phyloP scores from a whole-genome alignment of 2,113 vertebrate species.

The Hystrix cristata region DNA sequence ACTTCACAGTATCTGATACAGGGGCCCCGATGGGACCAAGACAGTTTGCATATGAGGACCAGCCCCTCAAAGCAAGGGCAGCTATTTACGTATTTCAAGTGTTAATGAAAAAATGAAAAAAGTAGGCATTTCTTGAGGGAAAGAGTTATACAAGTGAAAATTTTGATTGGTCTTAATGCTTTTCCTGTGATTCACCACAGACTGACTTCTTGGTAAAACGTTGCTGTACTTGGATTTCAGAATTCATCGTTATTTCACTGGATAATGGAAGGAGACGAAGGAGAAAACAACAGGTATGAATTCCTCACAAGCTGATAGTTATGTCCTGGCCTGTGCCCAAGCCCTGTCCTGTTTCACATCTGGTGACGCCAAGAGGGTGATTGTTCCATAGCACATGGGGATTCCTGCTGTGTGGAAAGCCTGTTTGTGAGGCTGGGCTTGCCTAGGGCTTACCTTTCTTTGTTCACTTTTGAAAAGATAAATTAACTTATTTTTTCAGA shows the following conservation, averaged over 20 bases:
- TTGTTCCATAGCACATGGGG: background rate
- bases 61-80: background rate
- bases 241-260: background rate
- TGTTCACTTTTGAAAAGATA: slow-evolving; percentile 24
- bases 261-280: background rate
- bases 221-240: slow-evolving; percentile 72
- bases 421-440: slow-evolving; percentile 4
- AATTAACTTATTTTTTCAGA: slow-evolving; percentile 13
- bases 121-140: slow-evolving; percentile 49
- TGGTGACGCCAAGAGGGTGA: background rate
- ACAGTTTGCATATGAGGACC: background rate
- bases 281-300: slow-evolving; percentile 25
- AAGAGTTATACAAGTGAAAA: background rate
- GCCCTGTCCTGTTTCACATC: background rate
- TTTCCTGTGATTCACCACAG: slow-evolving; percentile 36
- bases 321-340: background rate
- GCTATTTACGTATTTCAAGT: background rate
- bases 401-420: background rate
- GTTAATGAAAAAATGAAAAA: background rate
- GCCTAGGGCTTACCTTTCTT: background rate
- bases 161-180: slow-evolving; percentile 54
- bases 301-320: slow-evolving; percentile 10
- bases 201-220: slow-evolving; percentile 53
- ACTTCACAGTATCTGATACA: background rate
- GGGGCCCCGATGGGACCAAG: background rate